A percentile compares a stretch with the other conserved stretches of the same genome.
Conservation (phyloP, 2,888 invertebrate genomes). For the Erpobdella octoculata region DNA sequence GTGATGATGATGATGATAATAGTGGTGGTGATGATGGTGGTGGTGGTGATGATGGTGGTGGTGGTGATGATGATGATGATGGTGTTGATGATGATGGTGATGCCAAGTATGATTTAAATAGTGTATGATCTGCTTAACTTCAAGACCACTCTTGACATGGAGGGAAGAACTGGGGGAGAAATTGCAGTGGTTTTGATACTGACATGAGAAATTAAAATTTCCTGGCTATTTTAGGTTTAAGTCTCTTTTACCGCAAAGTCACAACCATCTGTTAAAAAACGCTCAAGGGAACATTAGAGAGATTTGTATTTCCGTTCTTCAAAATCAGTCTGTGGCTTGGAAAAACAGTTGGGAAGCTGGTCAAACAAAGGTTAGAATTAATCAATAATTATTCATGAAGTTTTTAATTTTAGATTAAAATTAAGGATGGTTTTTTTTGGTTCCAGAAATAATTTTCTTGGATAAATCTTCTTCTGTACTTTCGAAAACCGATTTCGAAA, state of each 20-base stretch:
- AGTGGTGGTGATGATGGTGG: neutral
- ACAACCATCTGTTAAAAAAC: neutral
- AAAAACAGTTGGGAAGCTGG: slow-evolving; percentile 37
- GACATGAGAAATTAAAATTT: neutral
- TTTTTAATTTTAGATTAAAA: too few species aligned
- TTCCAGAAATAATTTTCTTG: neutral
- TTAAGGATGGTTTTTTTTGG: neutral
- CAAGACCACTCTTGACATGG: too few species aligned
- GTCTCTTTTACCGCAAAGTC: neutral
- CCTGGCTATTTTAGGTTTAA: neutral
- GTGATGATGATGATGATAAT: too few species aligned
- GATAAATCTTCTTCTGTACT: neutral
- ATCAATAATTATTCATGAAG: neutral
- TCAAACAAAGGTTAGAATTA: slow-evolving; percentile 33
- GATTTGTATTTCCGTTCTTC: slow-evolving; percentile 30
- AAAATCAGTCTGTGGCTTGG: slow-evolving; percentile 28
- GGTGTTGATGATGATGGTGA: too few species aligned
- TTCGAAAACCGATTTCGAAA: neutral
- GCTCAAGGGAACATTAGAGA: neutral
- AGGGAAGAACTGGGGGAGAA: too few species aligned
- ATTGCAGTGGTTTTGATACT: too few species aligned
- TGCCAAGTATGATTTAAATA: neutral
- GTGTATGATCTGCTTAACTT: neutral
- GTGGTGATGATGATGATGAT: neutral
- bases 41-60: neutral